Percentiles rank a stretch among this genome's conserved stretches.
Evolutionary conservation across 2,888 invertebrate species (phyloP).

Genomic region (Lathronympha strigana): DNA sequence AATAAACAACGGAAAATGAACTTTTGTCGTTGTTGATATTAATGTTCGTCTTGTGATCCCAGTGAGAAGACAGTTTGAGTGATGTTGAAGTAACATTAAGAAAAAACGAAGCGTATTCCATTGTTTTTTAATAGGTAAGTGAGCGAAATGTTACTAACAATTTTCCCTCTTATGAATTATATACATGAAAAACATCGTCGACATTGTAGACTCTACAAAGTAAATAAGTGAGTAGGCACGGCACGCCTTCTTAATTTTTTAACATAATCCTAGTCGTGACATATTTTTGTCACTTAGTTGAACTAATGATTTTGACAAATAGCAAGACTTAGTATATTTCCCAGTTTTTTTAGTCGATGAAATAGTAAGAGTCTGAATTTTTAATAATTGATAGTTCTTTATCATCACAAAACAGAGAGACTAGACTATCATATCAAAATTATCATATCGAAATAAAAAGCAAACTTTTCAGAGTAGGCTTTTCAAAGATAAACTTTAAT

Average conservation of each 20-base stretch:
- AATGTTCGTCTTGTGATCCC: constrained; percentile 49
- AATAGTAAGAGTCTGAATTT: constrained; percentile 6
- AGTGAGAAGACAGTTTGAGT: constrained; percentile 53
- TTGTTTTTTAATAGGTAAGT: constrained; percentile 30
- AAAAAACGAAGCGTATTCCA: constrained; percentile 35
- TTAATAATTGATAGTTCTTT: constrained; percentile 4
- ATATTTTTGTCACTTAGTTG: neutral
- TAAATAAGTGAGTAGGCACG: constrained; percentile 4
- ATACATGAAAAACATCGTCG: neutral
- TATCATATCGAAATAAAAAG: constrained; percentile 26
- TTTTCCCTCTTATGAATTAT: constrained; percentile 1
- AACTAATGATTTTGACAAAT: neutral
- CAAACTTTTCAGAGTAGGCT: constrained; percentile 21
- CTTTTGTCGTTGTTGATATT: constrained; percentile 48
- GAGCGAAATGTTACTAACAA: neutral
- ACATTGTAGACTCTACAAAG: neutral
- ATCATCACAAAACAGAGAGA: no score
- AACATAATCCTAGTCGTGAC: neutral
- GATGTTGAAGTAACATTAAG: constrained; percentile 47
- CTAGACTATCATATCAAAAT: no score
- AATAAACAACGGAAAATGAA: constrained; percentile 52
- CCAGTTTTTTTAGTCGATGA: neutral
- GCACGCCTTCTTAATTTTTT: constrained; percentile 6
- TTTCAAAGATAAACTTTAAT: no score
- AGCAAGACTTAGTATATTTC: neutral